Conservation (phyloP, 2,797 vertebrate genomes). For the Muscicapa striata region DNA sequence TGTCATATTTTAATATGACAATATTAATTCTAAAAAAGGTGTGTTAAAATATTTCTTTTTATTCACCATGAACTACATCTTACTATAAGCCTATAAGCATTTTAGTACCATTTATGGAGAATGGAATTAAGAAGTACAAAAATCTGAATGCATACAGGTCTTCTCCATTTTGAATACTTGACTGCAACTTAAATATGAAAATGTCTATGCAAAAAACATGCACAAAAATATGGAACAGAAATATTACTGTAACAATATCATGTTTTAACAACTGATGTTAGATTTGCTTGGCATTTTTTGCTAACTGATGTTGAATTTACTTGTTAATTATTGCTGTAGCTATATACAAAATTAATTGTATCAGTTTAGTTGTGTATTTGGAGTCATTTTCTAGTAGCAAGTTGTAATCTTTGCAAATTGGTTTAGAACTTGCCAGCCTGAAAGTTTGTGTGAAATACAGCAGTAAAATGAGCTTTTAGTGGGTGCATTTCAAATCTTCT, state of each 20-base stretch:
- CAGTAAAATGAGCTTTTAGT: conserved; percentile 43
- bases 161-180: neutral
- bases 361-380: conserved; percentile 3
- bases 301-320: neutral
- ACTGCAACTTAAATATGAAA: conserved; percentile 1
- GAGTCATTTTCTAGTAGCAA: conserved; percentile 38
- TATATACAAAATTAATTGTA: neutral
- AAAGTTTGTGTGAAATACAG: conserved; percentile 29
- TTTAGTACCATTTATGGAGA: neutral
- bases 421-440: conserved; percentile 22
- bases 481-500: conserved; percentile 53
- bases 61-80: neutral
- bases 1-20: neutral
- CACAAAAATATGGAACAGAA: neutral
- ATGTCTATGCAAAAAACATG: neutral
- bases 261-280: neutral
- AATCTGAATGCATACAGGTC: neutral
- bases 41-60: neutral
- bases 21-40: neutral
- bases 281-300: conserved; percentile 4
- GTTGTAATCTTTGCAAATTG: conserved; percentile 59
- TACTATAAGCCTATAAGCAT: neutral
- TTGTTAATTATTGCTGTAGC: neutral
- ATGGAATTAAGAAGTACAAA: neutral
- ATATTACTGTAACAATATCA: neutral